Evolutionary conservation across 2,797 vertebrate species (phyloP).

Genomic region (Paramormyrops hopkinsi): DNA sequence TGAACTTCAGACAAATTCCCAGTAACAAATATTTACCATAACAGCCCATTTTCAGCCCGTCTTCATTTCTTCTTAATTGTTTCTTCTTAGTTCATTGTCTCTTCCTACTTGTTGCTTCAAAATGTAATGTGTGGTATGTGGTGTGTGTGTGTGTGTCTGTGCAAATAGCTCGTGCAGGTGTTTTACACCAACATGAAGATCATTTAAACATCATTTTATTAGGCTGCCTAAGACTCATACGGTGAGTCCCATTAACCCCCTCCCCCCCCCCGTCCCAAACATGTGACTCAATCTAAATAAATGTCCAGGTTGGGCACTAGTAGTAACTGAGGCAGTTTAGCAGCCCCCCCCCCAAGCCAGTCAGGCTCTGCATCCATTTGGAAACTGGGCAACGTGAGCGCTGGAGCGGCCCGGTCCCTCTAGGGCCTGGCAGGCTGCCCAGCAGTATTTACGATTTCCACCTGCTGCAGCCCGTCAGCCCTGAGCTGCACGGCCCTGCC

Average conservation of each 20-base stretch:
- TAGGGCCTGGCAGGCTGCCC: neutral
- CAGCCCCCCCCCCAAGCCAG: neutral
- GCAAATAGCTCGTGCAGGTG: too few relatives aligned
- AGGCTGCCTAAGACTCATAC: neutral
- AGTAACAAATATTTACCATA: neutral
- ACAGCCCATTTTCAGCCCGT: neutral
- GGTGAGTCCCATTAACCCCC: neutral
- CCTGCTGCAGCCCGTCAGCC: neutral
- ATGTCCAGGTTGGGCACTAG: neutral
- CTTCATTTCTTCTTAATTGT: neutral
- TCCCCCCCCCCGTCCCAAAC: neutral
- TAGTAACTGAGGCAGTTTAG: neutral
- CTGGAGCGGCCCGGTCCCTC: neutral
- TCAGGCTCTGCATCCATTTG: neutral
- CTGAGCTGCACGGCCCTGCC: neutral
- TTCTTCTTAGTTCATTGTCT: neutral
- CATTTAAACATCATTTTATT: neutral
- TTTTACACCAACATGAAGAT: neutral
- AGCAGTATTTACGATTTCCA: constrained; percentile 21
- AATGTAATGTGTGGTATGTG: neutral
- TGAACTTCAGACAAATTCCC: neutral
- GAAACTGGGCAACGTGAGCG: neutral
- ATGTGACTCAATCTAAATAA: neutral
- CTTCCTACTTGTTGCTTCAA: neutral
- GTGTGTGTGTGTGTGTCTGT: too few relatives aligned